Percentiles rank a stretch among this genome's conserved stretches.
phyloP scores from a whole-genome alignment of 2,797 vertebrate species.

The Phrynocephalus forsythii region DNA sequence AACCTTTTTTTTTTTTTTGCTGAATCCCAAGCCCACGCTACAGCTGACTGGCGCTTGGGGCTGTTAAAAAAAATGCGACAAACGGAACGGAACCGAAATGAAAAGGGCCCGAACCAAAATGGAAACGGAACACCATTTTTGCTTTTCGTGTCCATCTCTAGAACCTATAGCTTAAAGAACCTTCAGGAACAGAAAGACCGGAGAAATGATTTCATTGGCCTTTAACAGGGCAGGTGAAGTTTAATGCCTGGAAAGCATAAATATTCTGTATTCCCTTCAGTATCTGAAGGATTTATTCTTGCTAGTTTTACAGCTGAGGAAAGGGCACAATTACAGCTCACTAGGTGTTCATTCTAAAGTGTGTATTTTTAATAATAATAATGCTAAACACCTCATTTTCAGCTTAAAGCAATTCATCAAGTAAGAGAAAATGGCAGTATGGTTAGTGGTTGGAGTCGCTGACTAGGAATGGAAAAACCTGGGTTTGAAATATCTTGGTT shows the following conservation, averaged over 20 bases:
- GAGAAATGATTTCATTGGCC: slow-evolving; percentile 72
- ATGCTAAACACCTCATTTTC: slow-evolving; percentile 6
- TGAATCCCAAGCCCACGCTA: too few relatives aligned
- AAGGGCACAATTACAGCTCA: slow-evolving; percentile 42
- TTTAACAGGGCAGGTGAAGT: slow-evolving; percentile 61
- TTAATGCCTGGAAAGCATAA: slow-evolving; percentile 71
- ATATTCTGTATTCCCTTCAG: slow-evolving; percentile 7
- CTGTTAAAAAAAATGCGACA: too few relatives aligned
- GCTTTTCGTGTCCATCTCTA: too few relatives aligned
- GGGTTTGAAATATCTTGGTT: not conserved
- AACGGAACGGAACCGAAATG: too few relatives aligned
- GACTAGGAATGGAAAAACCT: too few relatives aligned
- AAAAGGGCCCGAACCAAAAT: too few relatives aligned
- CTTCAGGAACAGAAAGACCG: slow-evolving; percentile 50
- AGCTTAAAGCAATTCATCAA: not conserved
- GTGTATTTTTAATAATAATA: slow-evolving; percentile 16
- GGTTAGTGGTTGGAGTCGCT: not conserved
- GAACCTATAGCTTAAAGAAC: slow-evolving; percentile 70
- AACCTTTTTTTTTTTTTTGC: too few relatives aligned
- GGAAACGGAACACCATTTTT: too few relatives aligned
- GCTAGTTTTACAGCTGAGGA: slow-evolving; percentile 36
- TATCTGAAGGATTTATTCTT: slow-evolving; percentile 61
- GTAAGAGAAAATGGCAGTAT: not conserved
- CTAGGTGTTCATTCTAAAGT: slow-evolving; percentile 34
- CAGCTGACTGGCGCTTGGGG: too few relatives aligned